Base-by-base conservation (phyloP, 2,113 vertebrate species). In the Solea solea region DNA sequence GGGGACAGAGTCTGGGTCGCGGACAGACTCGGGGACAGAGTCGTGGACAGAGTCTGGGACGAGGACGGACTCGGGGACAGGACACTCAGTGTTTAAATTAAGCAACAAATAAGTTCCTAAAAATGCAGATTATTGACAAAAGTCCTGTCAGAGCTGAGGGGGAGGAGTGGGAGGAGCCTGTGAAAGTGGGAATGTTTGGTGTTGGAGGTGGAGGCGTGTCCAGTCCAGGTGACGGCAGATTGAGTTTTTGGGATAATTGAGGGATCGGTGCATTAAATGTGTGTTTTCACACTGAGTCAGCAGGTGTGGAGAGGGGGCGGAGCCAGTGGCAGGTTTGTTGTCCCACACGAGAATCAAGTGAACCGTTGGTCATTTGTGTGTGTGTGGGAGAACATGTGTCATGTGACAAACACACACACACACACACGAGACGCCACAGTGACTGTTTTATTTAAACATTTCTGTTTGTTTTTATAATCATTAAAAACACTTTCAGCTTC, bases 241-340 rank as follows among this genome's bases (percentile, higher is more conserved):
- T 45, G 72, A 9, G 70, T 89, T 89, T 89, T 82, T 75, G n/a
- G 62, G 48, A 61, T 86, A 89, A 89, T 87, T 89, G 76, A 74
- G 46, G 85, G 83, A 70, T 82, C 50, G 16, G 46, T 68, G 83
- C 64, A 82, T 77, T 69, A 50, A 69, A 54, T 46, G 45, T 45
- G 62, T 9, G 40, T 7, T 27, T 12, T 53, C 51, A 11, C 51
- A 27, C 51, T 50, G 1, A 9, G 9, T 9, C 0, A 0, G 46
- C 2, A 42, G 56, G 16, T n/a, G 12, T n/a, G 12, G 0, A 10
- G 13, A 48, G 12, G 49, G 34, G 66, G 66, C 52, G 52, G 59
- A 25, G 41, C 9, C 13, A 39, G 52, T 1, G 7, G 41, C 60
- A 16, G 45, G 42, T 28, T 44, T 64, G 54, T 53, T 64, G 57